Base-by-base conservation (phyloP, 2,797 vertebrate species). In the Xiphophorus birchmanni region DNA sequence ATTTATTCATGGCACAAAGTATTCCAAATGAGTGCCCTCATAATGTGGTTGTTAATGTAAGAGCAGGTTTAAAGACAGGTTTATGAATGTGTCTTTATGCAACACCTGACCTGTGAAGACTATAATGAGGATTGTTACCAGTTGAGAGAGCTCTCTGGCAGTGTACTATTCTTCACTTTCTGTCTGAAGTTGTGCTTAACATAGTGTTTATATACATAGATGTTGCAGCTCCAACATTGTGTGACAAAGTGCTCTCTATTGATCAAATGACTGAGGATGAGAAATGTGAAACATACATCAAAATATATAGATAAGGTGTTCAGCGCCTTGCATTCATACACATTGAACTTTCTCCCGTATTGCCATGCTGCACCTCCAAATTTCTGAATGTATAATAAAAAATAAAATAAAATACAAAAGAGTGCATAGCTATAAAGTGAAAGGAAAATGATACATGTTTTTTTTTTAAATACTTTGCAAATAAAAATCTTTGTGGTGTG, bases 1-100 rank as follows among this genome's bases (percentile, higher is more conserved):
- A 90, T 93, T 94, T 92, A 87, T 92, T 93, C 89, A 89, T 82
- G 87, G 89, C 90, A 90, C 86, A 89, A 91, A 81, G 84, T 90
- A 88, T 90, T 93, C 88, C 90, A 86, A 92, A 88, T 78, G 84
- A 88, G 83, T 79, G 86, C 87, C 87, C 86, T 83, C 74, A 73
- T 91, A 89, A 91, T 84, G 88, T 91, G 90, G 84, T 91, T 86
- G 87, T 92, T 90, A 93, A 89, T 88, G 83, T 90, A 48, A 90
- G 91, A 94, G 83, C 82, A 86, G 83, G 87, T 83, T 88, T 63
- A 71, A 44, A 17, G 40, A 72, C 69, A 72, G 42, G 44, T 67
- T 83, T 90, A 37, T 45, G 74, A 81, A 79, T 56, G 79, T 58
- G 83, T 81, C 86, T 45, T 29, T 72, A 54, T 54, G 63, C 71